These are phyloP conservation scores for Magallana angulata DNA, from an alignment of 1,140 invertebrate genomes.

Conservation along the genomic window DNA sequence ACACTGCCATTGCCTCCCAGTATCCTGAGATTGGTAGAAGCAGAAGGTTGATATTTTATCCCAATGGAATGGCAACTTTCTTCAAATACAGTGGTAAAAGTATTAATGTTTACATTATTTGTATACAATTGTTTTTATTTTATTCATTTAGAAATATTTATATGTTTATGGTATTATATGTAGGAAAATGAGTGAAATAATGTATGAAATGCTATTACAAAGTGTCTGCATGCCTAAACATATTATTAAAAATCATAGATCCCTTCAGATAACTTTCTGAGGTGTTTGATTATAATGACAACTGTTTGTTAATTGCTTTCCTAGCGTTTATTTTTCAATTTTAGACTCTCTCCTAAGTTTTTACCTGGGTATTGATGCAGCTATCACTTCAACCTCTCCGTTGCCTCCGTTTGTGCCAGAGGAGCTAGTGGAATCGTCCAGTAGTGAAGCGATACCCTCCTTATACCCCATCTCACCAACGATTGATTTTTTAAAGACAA, in stretches of 20 bases:
- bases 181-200: too few species aligned
- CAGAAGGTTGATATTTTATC: conserved; percentile 8
- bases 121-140: too few species aligned
- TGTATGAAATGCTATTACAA: too few species aligned
- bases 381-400: not conserved
- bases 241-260: too few species aligned
- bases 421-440: conserved; percentile 72
- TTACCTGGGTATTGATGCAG: conserved; percentile 9
- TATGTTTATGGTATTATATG: too few species aligned
- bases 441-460: conserved; percentile 83
- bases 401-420: conserved; percentile 82
- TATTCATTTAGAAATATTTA: too few species aligned
- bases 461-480: conserved; percentile 86
- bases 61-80: not conserved
- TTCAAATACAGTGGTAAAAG: not conserved
- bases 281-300: too few species aligned
- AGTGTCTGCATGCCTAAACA: too few species aligned
- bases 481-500: conserved; percentile 84
- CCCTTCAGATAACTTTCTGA: too few species aligned
- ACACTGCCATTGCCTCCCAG: not conserved
- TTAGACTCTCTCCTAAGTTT: conserved; percentile 20
- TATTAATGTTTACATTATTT: too few species aligned
- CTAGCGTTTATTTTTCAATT: not conserved
- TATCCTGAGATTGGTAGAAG: not conserved
- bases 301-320: too few species aligned